Percentiles rank a stretch among this genome's conserved stretches.
These are phyloP conservation scores for Turnix velox DNA, from an alignment of 2,113 vertebrate species.

Conservation along the genomic window DNA sequence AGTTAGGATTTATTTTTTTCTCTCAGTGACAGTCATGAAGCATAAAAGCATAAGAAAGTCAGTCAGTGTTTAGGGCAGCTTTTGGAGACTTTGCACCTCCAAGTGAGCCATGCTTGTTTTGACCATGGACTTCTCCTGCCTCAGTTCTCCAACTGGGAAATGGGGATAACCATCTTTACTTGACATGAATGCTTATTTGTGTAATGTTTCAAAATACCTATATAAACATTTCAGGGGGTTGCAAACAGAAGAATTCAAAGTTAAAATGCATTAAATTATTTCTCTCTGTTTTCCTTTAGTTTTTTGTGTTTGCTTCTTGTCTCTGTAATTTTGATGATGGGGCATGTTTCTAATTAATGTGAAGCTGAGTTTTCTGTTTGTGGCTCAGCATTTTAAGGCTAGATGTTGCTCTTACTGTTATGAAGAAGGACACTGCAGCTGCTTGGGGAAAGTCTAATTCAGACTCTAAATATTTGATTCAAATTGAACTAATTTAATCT, in stretches of 20 bases:
- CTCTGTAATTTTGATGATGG: neutral
- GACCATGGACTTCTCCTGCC: neutral
- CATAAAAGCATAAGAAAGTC: neutral
- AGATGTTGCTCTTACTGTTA: neutral
- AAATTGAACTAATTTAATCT: neutral
- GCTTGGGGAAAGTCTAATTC: neutral
- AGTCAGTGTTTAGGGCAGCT: neutral
- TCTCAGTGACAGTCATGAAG: neutral
- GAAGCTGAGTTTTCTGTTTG: neutral
- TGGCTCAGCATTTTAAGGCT: neutral
- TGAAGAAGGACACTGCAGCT: neutral
- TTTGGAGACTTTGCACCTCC: neutral
- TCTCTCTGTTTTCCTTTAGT: neutral
- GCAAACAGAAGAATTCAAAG: neutral
- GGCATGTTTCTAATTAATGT: neutral
- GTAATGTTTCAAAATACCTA: neutral
- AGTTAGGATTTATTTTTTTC: neutral
- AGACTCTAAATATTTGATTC: neutral
- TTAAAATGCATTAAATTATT: neutral
- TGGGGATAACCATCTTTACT: neutral
- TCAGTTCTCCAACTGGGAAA: neutral
- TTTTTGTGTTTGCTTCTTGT: neutral
- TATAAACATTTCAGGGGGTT: neutral
- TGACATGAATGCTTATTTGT: neutral
- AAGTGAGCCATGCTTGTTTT: neutral